Evolutionary conservation across 1,140 invertebrate genomes (phyloP).

Genomic region (Stenopsyche tienmushanensis): DNA sequence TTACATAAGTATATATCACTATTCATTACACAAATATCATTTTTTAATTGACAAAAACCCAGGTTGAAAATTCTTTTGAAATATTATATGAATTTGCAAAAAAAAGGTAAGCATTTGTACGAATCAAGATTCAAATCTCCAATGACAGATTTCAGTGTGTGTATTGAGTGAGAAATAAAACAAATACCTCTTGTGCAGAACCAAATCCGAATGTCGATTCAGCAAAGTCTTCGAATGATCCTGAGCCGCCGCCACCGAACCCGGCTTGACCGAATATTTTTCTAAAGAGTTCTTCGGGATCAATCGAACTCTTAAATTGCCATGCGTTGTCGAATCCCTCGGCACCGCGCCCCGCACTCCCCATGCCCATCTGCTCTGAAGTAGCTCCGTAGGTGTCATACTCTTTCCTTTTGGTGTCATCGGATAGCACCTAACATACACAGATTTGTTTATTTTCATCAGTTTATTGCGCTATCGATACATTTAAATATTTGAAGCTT

Average conservation of each 20-base stretch:
- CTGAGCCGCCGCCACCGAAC: conserved; percentile 59
- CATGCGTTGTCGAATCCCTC: conserved; percentile 70
- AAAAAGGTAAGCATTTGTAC: too few relatives aligned
- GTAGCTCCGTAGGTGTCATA: conserved; percentile 94
- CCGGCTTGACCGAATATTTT: conserved; percentile 84
- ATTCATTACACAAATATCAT: too few relatives aligned
- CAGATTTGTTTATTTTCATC: background rate
- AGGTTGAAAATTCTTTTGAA: too few relatives aligned
- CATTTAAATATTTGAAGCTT: background rate
- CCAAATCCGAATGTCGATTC: conserved; percentile 89
- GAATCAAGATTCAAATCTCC: too few relatives aligned
- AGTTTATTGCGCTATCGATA: background rate
- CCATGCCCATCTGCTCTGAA: conserved; percentile 79
- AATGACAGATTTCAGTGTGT: too few relatives aligned
- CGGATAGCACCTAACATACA: conserved; percentile 73
- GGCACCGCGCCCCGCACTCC: conserved; percentile 54
- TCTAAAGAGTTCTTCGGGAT: conserved; percentile 94
- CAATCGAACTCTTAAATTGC: conserved; percentile 84
- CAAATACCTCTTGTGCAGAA: conserved; percentile 79
- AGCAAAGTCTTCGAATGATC: conserved; percentile 76
- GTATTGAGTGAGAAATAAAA: background rate
- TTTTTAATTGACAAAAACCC: conserved; percentile 23
- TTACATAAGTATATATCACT: too few relatives aligned
- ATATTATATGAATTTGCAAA: too few relatives aligned
- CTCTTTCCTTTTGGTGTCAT: conserved; percentile 87